phyloP scores from a whole-genome alignment of 2,888 invertebrate genomes.

The Prosopocoilus inquinatus region DNA sequence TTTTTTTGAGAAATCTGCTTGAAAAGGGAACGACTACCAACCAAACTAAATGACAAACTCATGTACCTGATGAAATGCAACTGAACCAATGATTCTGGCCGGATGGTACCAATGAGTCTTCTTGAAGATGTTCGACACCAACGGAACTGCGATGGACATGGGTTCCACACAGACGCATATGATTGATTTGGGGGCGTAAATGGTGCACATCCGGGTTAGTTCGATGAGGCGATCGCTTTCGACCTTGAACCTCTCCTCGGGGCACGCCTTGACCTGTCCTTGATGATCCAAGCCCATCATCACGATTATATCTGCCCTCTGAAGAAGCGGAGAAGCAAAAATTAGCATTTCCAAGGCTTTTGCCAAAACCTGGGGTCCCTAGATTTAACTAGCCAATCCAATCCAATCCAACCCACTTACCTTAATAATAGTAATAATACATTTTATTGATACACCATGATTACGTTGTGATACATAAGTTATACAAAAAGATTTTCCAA shows the following conservation, averaged over 20 bases:
- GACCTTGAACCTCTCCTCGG: slow-evolving; percentile 34
- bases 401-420: slow-evolving; percentile 34
- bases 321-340: slow-evolving; percentile 12
- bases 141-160: slow-evolving; percentile 57
- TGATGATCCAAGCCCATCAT: slow-evolving; percentile 34
- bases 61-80: slow-evolving; percentile 41
- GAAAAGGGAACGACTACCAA: no score
- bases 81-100: slow-evolving; percentile 44
- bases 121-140: slow-evolving; percentile 53
- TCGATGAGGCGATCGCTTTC: slow-evolving; percentile 40
- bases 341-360: background rate
- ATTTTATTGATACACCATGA: no score
- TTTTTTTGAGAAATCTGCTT: no score
- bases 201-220: slow-evolving; percentile 52
- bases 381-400: no score
- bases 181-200: slow-evolving; percentile 57
- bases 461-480: no score
- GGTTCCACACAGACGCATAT: slow-evolving; percentile 55
- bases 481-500: no score
- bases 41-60: no score
- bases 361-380: no score
- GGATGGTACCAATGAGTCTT: slow-evolving; percentile 47
- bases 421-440: no score
- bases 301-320: slow-evolving; percentile 46
- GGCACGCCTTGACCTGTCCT: slow-evolving; percentile 22